These are phyloP conservation scores for Fregetta grallaria DNA, from an alignment of 2,113 vertebrate genomes.

Conservation along the genomic window DNA sequence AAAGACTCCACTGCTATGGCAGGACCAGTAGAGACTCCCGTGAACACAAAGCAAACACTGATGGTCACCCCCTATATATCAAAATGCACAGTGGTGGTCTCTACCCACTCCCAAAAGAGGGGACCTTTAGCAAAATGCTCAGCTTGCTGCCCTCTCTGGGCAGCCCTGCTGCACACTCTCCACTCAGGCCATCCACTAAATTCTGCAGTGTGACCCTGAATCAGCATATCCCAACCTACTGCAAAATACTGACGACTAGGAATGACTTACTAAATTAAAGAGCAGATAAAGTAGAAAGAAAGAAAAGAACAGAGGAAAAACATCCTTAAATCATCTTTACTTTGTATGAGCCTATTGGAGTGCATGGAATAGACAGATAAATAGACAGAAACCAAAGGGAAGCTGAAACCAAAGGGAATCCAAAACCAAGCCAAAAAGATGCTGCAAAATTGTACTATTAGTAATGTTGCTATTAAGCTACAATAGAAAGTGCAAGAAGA, in stretches of 20 bases:
- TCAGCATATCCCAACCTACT: not conserved
- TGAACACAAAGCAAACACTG: not conserved
- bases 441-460: not conserved
- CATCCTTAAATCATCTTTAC: not conserved
- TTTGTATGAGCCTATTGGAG: not conserved
- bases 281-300: not conserved
- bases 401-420: too few relatives aligned
- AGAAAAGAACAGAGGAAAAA: not conserved
- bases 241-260: not conserved
- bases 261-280: not conserved
- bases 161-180: not conserved
- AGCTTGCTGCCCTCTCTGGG: not conserved
- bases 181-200: not conserved
- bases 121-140: not conserved
- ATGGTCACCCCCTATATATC: accelerated
- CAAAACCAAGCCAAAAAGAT: not conserved
- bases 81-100: not conserved
- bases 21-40: not conserved
- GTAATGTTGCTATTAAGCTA: not conserved
- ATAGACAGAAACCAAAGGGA: not conserved
- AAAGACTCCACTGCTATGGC: not conserved
- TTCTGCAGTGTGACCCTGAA: not conserved
- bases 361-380: not conserved
- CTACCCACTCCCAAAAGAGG: not conserved
- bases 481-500: not conserved